These are phyloP conservation scores for Anguilla obscura DNA, from an alignment of 2,797 vertebrate species.

Conservation along the genomic window DNA sequence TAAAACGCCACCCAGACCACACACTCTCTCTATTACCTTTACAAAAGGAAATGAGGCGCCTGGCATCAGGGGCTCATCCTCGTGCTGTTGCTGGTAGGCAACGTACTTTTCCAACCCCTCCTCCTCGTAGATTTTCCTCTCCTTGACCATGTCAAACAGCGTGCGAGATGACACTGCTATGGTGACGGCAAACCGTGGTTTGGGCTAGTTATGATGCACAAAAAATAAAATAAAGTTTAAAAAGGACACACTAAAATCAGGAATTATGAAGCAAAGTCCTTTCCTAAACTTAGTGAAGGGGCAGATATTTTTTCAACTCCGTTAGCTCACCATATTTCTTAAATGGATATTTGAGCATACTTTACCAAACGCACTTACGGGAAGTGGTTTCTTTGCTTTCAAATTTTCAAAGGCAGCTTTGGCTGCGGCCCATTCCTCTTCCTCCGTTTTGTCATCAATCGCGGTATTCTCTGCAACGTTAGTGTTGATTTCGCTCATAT, in stretches of 20 bases:
- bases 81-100: conserved; percentile 78
- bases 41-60: conserved; percentile 89
- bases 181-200: conserved; percentile 84
- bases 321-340: not conserved
- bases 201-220: conserved; percentile 72
- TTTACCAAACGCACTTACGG: conserved; percentile 60
- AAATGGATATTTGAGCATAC: not conserved
- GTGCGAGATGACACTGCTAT: conserved; percentile 89
- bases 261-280: not conserved
- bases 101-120: conserved; percentile 89
- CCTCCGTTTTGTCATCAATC: conserved; percentile 41
- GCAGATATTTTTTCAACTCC: not conserved
- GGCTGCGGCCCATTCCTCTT: conserved; percentile 69
- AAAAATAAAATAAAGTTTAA: not conserved
- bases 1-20: not conserved
- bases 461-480: not conserved
- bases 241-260: not conserved
- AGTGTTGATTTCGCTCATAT: conserved; percentile 62
- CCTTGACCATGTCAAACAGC: conserved; percentile 86
- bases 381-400: conserved; percentile 69
- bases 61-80: conserved; percentile 77
- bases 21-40: conserved; percentile 74
- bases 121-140: conserved; percentile 81
- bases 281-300: not conserved
- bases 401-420: conserved; percentile 70